Base-by-base conservation (phyloP, 2,888 invertebrate genomes). In the Chrysopilus asiliformis region DNA sequence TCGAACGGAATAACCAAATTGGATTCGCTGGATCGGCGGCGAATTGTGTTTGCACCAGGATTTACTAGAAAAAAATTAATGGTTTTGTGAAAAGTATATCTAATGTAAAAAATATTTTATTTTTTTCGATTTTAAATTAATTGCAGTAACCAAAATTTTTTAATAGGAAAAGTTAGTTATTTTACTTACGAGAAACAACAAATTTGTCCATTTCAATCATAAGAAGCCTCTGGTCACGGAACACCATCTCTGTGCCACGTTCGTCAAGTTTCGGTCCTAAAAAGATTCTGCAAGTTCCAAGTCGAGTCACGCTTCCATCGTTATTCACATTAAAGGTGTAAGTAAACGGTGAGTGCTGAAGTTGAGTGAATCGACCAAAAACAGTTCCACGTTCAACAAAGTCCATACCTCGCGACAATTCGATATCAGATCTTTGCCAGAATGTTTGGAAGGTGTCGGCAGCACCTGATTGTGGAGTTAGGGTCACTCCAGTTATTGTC, bases 1-100 rank as follows among this genome's bases (percentile, higher is more conserved):
- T 82, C 83, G 57, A 79, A 84, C 1, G 85, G 84, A 52, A 85
- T 81, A 8, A 85, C 86, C 19, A 89, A 77, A 1, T 80, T 76
- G 0, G 87, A 85, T 10, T 80, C 72, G 1, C 64, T 55, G 3
- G 84, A 84, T 25, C 63, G 57, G 6, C 80, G 76, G 0, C 66
- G 68, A 38, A 89, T 68, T 0, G 67, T 71, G 56, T 79, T 83
- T 45, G 60, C 60, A 6, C 83, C 83, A 4, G 76, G 70, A 32
- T 67, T 66, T 46, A 87, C 84, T 85, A 58, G 2, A 50, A 45
- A 27, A 35, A 14, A 27, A 15, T n/a, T n/a, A n/a, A n/a, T n/a
- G n/a, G n/a, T n/a, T n/a, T n/a, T n/a, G n/a, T n/a, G n/a, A n/a
- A n/a, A n/a, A n/a, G n/a, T n/a, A n/a, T n/a, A n/a, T n/a, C n/a